Evolutionary conservation across 1,140 invertebrate species (phyloP), one percentile per base, ranked within the genome.

Genomic region (Lepidurus arcticus): DNA sequence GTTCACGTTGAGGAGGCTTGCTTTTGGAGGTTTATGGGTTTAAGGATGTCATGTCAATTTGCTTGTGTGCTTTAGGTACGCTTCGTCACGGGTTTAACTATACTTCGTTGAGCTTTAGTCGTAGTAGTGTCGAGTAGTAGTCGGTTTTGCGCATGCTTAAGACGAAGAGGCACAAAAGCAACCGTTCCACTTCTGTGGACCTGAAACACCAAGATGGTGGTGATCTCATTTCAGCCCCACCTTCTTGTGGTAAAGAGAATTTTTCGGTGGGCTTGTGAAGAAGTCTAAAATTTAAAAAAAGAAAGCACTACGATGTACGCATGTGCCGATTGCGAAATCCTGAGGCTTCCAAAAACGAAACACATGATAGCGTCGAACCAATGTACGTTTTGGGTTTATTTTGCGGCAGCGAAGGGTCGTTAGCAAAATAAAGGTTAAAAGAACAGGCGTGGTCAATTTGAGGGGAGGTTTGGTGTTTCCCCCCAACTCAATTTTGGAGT

Each of bases 41-140:
- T 65, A 65, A 21, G 6, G 13, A 65, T 21, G 53, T 65, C 53
- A 16, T 65, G 53, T 65, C 8, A 65, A 13, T 65, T 65, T 16
- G 53, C 53, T 65, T 65, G 53, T 65, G 53, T 65, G 53, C 53
- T 65, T 65, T 65, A 65, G 53, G 53, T 65, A 65, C 53, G 53
- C 53, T 65, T 65, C 13, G 53, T 65, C 53, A 65, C 53, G 53
- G 53, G 53, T 65, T 65, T 47, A 10, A 65, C 21, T 65, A 65
- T 65, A 7, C 53, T 11, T 65, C 21, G 16, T 65, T 65, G 53
- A 65, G 53, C 53, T 65, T 65, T 65, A 65, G 53, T 65, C 53
- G 8, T 65, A 65, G 53, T 65, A 65, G 16, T 65, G 16, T n/a
- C 16, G 21, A 65, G 13, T 47, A 11, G 45, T 47, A 11, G 53